Percentiles rank a stretch among this genome's conserved stretches.
These are phyloP conservation scores for Vespertilio murinus DNA, from an alignment of 2,797 vertebrate species.

Conservation along the genomic window DNA sequence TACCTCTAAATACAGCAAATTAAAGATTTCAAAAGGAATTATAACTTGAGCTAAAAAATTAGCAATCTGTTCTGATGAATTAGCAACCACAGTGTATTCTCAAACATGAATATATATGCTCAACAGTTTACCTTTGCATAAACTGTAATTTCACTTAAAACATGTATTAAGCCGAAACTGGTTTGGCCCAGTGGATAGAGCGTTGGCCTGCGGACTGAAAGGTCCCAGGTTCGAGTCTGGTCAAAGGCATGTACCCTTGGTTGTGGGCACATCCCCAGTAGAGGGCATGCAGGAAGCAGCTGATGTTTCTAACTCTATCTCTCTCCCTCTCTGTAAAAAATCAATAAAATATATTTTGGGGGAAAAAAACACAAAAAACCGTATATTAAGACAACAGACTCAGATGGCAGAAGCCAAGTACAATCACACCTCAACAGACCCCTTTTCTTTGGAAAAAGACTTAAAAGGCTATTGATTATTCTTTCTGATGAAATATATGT, in stretches of 20 bases:
- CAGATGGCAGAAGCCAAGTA: background rate
- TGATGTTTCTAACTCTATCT: no score
- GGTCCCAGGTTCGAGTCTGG: no score
- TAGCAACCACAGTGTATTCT: background rate
- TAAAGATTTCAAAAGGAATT: constrained; percentile 22
- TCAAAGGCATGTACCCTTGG: no score
- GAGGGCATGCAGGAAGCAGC: no score
- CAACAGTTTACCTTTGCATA: background rate
- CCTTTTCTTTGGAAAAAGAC: background rate
- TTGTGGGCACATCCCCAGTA: no score
- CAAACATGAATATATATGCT: background rate
- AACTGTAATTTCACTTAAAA: constrained; percentile 28
- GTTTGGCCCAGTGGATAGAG: no score
- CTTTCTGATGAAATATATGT: constrained; percentile 21
- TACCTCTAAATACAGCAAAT: background rate
- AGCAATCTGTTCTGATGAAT: background rate
- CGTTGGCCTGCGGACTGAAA: no score
- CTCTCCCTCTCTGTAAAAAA: no score
- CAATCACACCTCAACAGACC: background rate
- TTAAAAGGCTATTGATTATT: constrained; percentile 21
- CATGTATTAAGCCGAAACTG: no score
- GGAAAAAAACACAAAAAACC: no score
- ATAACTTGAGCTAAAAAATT: constrained; percentile 26
- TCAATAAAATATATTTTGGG: no score
- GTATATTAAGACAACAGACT: background rate